Base-by-base conservation (phyloP, 2,113 vertebrate species). In the Eupsittula cactorum region DNA sequence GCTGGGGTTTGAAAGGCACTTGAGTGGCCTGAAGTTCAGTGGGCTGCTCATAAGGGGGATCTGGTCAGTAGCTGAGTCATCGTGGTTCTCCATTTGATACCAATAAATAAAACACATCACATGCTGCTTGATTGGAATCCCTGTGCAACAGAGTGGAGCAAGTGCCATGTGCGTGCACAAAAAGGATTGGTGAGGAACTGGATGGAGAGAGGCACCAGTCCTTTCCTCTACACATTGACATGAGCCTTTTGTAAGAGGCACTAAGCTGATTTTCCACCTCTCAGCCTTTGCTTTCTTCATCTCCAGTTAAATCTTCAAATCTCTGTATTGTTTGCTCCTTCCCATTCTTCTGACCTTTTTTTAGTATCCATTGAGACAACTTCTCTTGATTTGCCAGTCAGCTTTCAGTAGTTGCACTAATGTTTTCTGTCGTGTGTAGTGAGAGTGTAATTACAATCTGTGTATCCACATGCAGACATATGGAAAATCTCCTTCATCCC, bases 381-480 rank as follows among this genome's bases (percentile, higher is more conserved):
- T 79, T 39, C 20, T 84, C 14, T 33, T 80, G 1, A 3, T 67
- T 35, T 65, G 65, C 15, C 18, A 5, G 20, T 57, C 37, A 29
- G 6, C 10, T 85, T 55, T 68, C 1, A 1, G 41, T 29, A 65
- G 11, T 2, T 65, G 41, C 31, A 9, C 11, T 33, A 1, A 4
- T 0, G 0, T 44, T 68, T 75, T 59, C 20, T 52, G 41, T 42
- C 27, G 0, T 29, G 2, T 3, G 16, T n/a, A 23, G 16, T 15
- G 64, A 67, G 59, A 80, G 42, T 19, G 27, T n/a, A 63, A 5
- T 37, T n/a, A 50, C 8, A 27, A 6, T n/a, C 49, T 83, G 39
- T 1, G 3, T 39, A 14, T 47, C 24, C 2, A 4, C 53, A 25
- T 15, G 4, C 12, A 29, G 46, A 6, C 18, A 11, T 44, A 14